Conservation (phyloP, 2,888 invertebrate species). For the Capitulum mitella region DNA sequence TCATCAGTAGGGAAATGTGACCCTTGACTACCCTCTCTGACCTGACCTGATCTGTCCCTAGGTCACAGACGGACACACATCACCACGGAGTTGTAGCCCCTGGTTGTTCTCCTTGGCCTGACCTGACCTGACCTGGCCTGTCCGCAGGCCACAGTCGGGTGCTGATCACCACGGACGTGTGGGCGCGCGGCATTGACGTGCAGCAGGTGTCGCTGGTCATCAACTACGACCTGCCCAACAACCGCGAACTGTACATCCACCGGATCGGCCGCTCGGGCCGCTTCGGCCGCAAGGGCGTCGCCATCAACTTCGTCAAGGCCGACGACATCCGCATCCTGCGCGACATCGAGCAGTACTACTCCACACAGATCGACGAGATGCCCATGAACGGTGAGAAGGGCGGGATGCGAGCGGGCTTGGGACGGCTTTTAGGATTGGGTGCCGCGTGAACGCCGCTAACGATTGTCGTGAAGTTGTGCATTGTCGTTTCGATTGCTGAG, state of each 20-base stretch:
- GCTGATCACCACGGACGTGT: slow-evolving; percentile 96
- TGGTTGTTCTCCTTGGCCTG: no score
- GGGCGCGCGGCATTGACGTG: slow-evolving; percentile 98
- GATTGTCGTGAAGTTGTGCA: background rate
- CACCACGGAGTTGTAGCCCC: no score
- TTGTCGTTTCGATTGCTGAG: no score
- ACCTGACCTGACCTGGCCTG: background rate
- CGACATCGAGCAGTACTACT: slow-evolving; percentile 99
- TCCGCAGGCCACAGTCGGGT: slow-evolving; percentile 60
- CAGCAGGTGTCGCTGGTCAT: slow-evolving; percentile 98
- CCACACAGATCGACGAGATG: slow-evolving; percentile 99
- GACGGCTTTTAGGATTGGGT: no score
- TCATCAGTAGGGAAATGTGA: no score
- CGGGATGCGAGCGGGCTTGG: no score
- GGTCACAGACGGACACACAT: no score
- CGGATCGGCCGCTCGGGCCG: slow-evolving; percentile 44
- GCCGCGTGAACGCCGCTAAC: background rate
- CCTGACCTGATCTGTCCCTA: no score
- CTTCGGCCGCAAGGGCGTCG: slow-evolving; percentile 75
- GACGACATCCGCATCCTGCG: slow-evolving; percentile 97
- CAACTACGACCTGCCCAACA: slow-evolving; percentile 98
- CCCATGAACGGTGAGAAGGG: slow-evolving; percentile 77
- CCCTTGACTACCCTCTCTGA: no score
- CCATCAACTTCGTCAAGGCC: slow-evolving; percentile 99
- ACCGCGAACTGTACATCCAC: slow-evolving; percentile 99